These are phyloP conservation scores for Crotalus horridus DNA, from an alignment of 2,113 vertebrate species.

Conservation along the genomic window DNA sequence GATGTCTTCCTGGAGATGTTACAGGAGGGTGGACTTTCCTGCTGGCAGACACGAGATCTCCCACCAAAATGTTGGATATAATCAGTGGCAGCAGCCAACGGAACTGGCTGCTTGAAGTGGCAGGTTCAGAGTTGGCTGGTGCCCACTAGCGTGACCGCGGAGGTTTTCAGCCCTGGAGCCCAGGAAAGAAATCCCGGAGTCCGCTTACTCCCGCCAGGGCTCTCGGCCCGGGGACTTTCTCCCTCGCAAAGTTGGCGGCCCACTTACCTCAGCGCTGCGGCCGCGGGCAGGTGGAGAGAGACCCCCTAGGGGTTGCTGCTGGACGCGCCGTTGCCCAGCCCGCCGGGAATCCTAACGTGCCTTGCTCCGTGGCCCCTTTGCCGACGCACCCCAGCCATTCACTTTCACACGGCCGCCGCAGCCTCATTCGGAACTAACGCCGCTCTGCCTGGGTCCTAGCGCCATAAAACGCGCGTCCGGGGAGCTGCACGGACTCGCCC, in stretches of 20 bases:
- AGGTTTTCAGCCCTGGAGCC: background rate
- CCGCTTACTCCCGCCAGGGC: background rate
- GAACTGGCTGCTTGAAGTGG: background rate
- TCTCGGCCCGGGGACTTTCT: background rate
- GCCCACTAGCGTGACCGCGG: background rate
- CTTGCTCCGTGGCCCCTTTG: slow-evolving; percentile 34
- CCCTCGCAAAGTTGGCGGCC: background rate
- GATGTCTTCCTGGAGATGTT: background rate
- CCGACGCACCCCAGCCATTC: slow-evolving; percentile 59
- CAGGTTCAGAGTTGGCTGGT: background rate
- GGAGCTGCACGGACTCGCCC: slow-evolving; percentile 53
- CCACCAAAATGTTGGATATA: background rate
- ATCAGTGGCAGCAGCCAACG: background rate
- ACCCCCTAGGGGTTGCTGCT: background rate
- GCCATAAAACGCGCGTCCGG: slow-evolving; percentile 42
- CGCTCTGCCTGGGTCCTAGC: slow-evolving; percentile 34
- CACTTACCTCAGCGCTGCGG: slow-evolving; percentile 57
- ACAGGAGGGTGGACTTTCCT: background rate
- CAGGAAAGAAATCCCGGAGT: background rate
- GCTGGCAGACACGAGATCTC: background rate
- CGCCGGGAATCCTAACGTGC: slow-evolving; percentile 28
- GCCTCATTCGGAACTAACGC: slow-evolving; percentile 59
- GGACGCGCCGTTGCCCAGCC: slow-evolving; percentile 11
- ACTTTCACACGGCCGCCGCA: slow-evolving; percentile 50
- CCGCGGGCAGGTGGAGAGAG: slow-evolving; percentile 16